Conservation (phyloP, 2,113 vertebrate species). For the Saguinus midas region DNA sequence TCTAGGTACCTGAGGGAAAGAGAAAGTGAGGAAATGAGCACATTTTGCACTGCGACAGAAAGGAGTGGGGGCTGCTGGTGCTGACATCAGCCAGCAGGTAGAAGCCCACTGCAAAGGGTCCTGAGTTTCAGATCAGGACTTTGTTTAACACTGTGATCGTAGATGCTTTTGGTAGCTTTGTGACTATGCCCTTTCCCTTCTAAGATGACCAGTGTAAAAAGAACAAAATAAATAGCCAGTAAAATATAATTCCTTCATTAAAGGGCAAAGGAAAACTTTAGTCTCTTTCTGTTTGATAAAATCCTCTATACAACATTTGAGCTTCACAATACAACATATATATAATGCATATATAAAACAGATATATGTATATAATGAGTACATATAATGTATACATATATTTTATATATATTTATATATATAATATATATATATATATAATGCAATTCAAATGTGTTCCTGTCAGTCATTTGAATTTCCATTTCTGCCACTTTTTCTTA, state of each 20-base stretch:
- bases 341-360: neutral
- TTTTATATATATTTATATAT: too few species aligned
- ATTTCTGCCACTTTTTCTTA: neutral
- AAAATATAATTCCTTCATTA: neutral
- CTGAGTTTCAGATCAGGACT: too few species aligned
- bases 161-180: neutral
- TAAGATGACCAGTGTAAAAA: neutral
- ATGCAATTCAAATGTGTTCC: neutral
- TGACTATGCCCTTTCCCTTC: neutral
- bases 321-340: neutral
- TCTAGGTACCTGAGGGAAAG: neutral
- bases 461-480: neutral
- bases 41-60: neutral
- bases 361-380: accelerated
- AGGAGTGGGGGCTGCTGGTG: neutral
- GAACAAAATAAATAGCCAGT: neutral
- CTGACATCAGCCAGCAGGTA: neutral
- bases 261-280: neutral
- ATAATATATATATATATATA: too few species aligned
- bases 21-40: neutral
- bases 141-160: neutral
- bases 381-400: neutral
- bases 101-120: neutral
- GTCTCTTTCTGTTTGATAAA: neutral
- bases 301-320: neutral